Evolutionary conservation across 2,888 invertebrate genomes (phyloP).

Genomic region (Epistrophe grossulariae): DNA sequence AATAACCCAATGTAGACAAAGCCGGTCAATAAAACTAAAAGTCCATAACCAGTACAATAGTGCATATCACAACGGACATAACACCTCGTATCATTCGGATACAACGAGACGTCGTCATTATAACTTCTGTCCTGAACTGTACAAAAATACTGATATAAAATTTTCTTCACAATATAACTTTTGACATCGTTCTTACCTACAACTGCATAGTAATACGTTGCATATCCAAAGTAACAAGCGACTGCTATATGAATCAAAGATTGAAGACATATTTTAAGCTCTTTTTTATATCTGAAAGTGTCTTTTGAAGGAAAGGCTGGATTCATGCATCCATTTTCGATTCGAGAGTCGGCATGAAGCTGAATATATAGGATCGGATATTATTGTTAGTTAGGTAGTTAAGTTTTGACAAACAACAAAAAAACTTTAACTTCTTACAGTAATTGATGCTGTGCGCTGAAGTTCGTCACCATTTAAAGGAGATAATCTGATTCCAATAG

Average conservation of each 20-base stretch:
- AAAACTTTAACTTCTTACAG: conserved; percentile 38
- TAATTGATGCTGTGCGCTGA: background rate
- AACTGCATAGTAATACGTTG: conserved; percentile 80
- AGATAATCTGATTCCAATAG: conserved; percentile 48
- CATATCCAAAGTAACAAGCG: conserved; percentile 81
- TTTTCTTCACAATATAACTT: background rate
- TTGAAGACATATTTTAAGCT: conserved; percentile 72
- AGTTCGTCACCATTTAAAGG: conserved; percentile 9
- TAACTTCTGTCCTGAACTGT: conserved; percentile 49
- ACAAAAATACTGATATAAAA: background rate
- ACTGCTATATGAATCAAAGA: conserved; percentile 79
- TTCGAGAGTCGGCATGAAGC: conserved; percentile 50
- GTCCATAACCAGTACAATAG: conserved; percentile 89
- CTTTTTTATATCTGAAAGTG: conserved; percentile 48
- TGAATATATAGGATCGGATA: background rate
- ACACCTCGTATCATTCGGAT: conserved; percentile 72
- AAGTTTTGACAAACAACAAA: background rate
- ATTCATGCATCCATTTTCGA: conserved; percentile 48
- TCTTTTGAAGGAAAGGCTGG: background rate
- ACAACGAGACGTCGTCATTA: background rate
- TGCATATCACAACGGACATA: conserved; percentile 79
- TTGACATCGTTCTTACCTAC: conserved; percentile 76
- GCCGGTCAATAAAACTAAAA: conserved; percentile 87
- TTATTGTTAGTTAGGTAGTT: background rate
- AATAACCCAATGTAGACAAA: conserved; percentile 87